Base-by-base conservation (phyloP, 92 coral and sea anemone species). In the Heteractis magnifica region DNA sequence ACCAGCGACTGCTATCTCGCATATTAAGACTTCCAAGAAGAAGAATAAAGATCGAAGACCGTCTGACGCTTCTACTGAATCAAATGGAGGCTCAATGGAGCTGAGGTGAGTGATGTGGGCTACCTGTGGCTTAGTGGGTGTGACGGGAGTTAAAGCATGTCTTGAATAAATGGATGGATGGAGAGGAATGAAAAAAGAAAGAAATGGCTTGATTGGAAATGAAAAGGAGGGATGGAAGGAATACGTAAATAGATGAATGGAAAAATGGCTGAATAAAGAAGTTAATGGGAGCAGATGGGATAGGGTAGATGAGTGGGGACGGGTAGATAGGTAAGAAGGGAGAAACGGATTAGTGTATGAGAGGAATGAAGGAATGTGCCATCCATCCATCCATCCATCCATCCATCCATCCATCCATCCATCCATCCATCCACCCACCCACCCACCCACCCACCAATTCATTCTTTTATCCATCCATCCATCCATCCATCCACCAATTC, bases 21-120 rank as follows among this genome's bases (percentile, higher is more conserved):
- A 86, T 51, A 68, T 90, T 81, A 93, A 87, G 73, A 82, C 86
- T 23, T 86, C 72, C 5, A 93, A 71, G 75, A 92, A 86, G 75
- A 87, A 79, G 50, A 84, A 58, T 19, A 91, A 88, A 49, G 80
- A 64, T 13, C 79, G 93, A 9, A 71, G 91, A 16, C 86, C 92
- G 3, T 88, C 94, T 4, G 79, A 87, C 5, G 74, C 87, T 8
- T 91, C 92, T 21, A 88, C 84, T 21, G 92, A 78, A 80, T 84
- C 88, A 18, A 86, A 84, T 52, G 94, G 91, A n/a, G 98, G 90
- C n/a, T 90, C 93, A 7, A 89, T 90, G 41, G 92, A 96, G 65
- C 72, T 94, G 65, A 89, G 85, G 99, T 96, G 55, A 79, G 98
- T 18, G 48, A 12, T 15, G 6, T 16, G 18, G 18, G 21, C 6